phyloP scores from a whole-genome alignment of 2,113 vertebrate genomes.

The Sander vitreus region DNA sequence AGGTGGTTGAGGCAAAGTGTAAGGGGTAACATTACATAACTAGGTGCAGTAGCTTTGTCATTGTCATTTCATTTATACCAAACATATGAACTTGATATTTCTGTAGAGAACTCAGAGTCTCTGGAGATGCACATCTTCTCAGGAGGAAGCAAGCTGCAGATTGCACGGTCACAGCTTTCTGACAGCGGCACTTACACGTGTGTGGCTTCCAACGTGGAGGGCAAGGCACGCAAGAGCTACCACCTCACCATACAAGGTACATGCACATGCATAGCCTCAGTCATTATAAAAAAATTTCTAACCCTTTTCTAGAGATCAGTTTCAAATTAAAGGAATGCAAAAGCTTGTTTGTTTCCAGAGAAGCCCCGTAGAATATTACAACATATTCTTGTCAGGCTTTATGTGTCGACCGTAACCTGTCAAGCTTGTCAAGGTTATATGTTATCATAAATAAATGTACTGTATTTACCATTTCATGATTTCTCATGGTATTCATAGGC shows the following conservation, averaged over 20 bases:
- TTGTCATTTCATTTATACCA: background rate
- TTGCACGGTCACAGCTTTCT: conserved; percentile 88
- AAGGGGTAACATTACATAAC: background rate
- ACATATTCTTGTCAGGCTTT: background rate
- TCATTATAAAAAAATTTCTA: background rate
- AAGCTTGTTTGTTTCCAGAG: background rate
- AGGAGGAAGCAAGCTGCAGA: conserved; percentile 94
- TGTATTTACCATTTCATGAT: background rate
- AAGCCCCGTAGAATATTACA: background rate
- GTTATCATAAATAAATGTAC: background rate
- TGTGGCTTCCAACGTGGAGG: conserved; percentile 92
- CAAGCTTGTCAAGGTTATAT: background rate
- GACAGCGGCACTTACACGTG: conserved; percentile 92
- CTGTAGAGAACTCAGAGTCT: conserved; percentile 89
- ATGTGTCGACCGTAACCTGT: background rate
- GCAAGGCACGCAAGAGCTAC: conserved; percentile 91
- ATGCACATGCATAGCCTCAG: background rate
- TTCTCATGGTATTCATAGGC: background rate
- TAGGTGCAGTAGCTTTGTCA: background rate
- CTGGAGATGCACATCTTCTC: conserved; percentile 93
- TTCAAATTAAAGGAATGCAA: background rate
- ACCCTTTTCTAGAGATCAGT: background rate
- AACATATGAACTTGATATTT: conserved; percentile 15
- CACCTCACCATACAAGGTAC: conserved; percentile 92
- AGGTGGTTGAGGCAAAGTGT: background rate